Evolutionary conservation across 1,140 invertebrate species (phyloP), one percentile per base, ranked within the genome.

Genomic region (Drosophila rufa): DNA sequence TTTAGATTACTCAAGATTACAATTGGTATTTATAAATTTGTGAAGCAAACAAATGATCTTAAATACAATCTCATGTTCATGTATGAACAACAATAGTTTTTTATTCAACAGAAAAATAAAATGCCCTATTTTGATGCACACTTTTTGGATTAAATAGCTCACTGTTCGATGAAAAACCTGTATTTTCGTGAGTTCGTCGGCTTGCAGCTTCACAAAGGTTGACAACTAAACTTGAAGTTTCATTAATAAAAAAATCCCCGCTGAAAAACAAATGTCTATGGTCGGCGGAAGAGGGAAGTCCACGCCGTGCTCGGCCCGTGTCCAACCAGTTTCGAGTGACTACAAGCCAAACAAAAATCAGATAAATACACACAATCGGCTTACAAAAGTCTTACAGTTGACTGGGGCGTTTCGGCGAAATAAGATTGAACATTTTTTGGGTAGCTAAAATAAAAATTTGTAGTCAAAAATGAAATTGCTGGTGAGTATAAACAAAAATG

Each of bases 311-410:
- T 45, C 62, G 47, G 38, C 14, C 30, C 48, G 62, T 70, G 67
- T 40, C 48, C 67, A 70, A 73, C 67, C 70, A 73, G 70, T 73
- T 73, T 73, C 0, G n/a, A 60, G 30, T 14, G 50, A 22, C n/a
- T n/a, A 22, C 6, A 38, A 30, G 40, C 15, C 46, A 60, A 42
- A 38, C 53, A 51, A 25, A 67, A 73, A 42, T 27, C 17, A 8
- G 14, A 73, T 71, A 73, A 73, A 73, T 73, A 71, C 22, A 19
- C 53, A 15, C 5, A 17, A 30, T 1, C 19, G 19, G n/a, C 6
- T 1, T 40, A 2, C 7, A 4, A 38, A 45, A 43, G 4, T 36
- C 11, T 17, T 50, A 22, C 46, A 73, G 69, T 73, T 73, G 14
- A 19, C 15, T 11, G 12, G 19, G 36, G 38, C 17, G 5, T 43